Base-by-base conservation (phyloP, 2,888 invertebrate species). In the Balanococcus diminutus region DNA sequence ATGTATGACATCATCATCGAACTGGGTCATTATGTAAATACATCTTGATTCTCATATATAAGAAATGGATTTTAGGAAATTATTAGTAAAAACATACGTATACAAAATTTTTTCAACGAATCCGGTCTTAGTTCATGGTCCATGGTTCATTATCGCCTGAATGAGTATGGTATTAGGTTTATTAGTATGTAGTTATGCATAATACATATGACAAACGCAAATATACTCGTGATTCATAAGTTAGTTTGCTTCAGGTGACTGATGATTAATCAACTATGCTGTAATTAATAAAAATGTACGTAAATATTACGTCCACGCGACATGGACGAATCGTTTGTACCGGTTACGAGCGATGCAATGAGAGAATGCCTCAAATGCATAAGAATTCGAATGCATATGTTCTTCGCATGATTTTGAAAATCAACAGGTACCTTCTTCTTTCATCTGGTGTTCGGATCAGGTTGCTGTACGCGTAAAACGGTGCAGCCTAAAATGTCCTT, bases 391-490 rank as follows among this genome's bases (percentile, higher is more conserved):
- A 42, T n/a, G n/a, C 42, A 42, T 14, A 42, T 46, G 46, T 46
- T 46, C n/a, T 5, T n/a, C 46, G 46, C n/a, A 46, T n/a, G 46
- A 46, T 46, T 46, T 46, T 46, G n/a, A n/a, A 46, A 46, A 46
- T 46, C 46, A 46, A 46, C 46, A 46, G 46, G 46, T 22, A 56
- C 56, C 22, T 19, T 56, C 5, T 51, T 16, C 19, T 79, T 36
- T 79, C 22, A 79, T 79, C n/a, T 79, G 36, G 36, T 79, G 19
- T 79, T 25, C 28, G 36, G 19, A 36, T 79, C 75, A 79, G 36
- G 75, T 79, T 79, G 36, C 19, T 72, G 72, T 31, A 22, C 32
- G 75, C 32, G 75, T 79, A 9, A 79, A 79, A 79, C 36, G 36
- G 75, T 79, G 9, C 36, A 79, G 36, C 19, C 32, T 36, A 56